Evolutionary conservation across 2,888 invertebrate species (phyloP).

Genomic region (Xestia ashworthii): DNA sequence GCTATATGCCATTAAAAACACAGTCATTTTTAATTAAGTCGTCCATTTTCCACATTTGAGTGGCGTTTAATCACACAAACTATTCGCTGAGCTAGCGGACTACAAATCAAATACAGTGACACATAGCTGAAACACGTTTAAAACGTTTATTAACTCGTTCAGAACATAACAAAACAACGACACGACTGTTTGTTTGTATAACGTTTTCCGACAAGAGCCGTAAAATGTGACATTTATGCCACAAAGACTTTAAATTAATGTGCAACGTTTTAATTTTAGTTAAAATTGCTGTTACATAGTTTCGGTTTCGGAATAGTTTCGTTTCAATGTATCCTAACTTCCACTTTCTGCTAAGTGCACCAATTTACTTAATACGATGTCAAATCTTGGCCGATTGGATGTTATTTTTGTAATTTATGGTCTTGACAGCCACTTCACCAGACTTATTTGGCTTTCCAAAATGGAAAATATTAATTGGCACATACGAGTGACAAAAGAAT

Average conservation of each 20-base stretch:
- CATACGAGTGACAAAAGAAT: background rate
- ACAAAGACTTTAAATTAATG: slow-evolving; percentile 45
- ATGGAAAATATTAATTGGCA: background rate
- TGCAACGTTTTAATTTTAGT: slow-evolving; percentile 21
- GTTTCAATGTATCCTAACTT: background rate
- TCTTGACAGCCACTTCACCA: background rate
- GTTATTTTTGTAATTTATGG: background rate
- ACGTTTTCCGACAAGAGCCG: slow-evolving; percentile 36
- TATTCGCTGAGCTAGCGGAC: slow-evolving; percentile 21
- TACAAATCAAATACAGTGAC: slow-evolving; percentile 45
- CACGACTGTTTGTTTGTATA: slow-evolving; percentile 38
- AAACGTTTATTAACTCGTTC: slow-evolving; percentile 43
- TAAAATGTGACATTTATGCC: slow-evolving; percentile 56
- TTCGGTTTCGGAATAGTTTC: slow-evolving; percentile 11
- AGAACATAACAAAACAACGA: slow-evolving; percentile 30
- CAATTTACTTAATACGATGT: background rate
- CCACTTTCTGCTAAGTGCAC: background rate
- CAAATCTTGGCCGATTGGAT: background rate
- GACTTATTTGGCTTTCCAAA: background rate
- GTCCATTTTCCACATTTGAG: slow-evolving; percentile 41
- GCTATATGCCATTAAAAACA: slow-evolving; percentile 4
- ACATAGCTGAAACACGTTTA: slow-evolving; percentile 39
- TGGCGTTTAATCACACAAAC: slow-evolving; percentile 57
- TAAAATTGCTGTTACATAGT: slow-evolving; percentile 30
- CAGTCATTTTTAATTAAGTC: slow-evolving; percentile 31